phyloP scores from a whole-genome alignment of 2,888 invertebrate genomes.

The Synergus itoensis region DNA sequence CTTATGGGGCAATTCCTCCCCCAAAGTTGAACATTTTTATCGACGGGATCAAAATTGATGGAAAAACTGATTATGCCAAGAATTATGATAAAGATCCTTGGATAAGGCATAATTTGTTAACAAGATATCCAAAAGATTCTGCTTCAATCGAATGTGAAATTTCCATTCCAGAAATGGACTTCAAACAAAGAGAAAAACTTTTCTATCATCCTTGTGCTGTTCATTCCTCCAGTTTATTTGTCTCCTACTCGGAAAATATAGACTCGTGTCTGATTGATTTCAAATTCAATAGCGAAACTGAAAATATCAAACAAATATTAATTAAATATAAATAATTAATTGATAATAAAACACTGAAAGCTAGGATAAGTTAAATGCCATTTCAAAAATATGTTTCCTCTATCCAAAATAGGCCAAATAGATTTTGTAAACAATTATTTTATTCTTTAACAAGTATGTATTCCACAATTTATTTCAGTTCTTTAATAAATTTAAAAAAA shows the following conservation, averaged over 20 bases:
- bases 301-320: not conserved
- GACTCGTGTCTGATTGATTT: not conserved
- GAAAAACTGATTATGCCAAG: conserved; percentile 13
- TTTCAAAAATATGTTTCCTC: too few relatives aligned
- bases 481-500: too few relatives aligned
- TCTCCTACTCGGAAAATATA: not conserved
- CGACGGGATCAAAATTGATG: conserved; percentile 52
- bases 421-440: too few relatives aligned
- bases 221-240: conserved; percentile 31
- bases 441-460: too few relatives aligned
- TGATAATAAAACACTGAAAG: not conserved
- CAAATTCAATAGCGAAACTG: not conserved
- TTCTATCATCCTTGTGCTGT: conserved; percentile 62
- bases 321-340: not conserved
- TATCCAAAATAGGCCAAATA: too few relatives aligned
- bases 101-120: conserved; percentile 40
- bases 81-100: conserved; percentile 40
- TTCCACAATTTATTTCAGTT: too few relatives aligned
- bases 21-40: conserved; percentile 68
- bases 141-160: conserved; percentile 64
- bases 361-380: not conserved
- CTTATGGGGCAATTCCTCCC: conserved; percentile 75
- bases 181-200: conserved; percentile 60
- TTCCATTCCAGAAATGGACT: conserved; percentile 62
- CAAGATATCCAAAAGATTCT: conserved; percentile 54